A percentile compares a stretch with the other conserved stretches of the same genome.
phyloP scores from a whole-genome alignment of 2,888 invertebrate genomes.

The Phortica magna region DNA sequence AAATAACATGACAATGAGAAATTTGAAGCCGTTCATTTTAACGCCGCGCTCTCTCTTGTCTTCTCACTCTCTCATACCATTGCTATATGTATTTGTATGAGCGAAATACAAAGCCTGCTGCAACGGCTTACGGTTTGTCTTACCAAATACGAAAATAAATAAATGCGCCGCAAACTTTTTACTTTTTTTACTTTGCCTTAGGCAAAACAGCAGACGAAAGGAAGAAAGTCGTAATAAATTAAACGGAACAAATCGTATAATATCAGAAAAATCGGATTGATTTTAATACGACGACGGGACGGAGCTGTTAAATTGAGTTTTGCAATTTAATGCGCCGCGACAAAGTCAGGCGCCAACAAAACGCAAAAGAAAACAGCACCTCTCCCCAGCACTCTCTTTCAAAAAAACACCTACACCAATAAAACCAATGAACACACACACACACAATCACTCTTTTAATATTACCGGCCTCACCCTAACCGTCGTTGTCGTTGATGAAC shows the following conservation, averaged over 20 bases:
- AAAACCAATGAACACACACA: not conserved
- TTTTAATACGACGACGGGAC: not conserved
- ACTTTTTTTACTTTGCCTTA: conserved; percentile 5
- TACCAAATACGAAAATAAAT: not conserved
- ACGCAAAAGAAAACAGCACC: not conserved
- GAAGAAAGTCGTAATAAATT: not conserved
- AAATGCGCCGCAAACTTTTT: conserved; percentile 23
- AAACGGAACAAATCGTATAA: not conserved
- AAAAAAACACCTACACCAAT: not conserved
- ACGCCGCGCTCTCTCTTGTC: not conserved
- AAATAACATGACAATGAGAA: conserved; percentile 8
- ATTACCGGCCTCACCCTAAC: not conserved
- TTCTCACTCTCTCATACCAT: not conserved
- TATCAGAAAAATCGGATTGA: conserved; percentile 3
- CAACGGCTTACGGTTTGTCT: not conserved
- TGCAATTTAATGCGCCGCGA: conserved; percentile 29
- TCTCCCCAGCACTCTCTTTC: not conserved
- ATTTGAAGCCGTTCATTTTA: conserved; percentile 5
- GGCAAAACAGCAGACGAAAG: not conserved
- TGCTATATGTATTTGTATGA: too few relatives aligned
- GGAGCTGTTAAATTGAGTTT: conserved; percentile 4
- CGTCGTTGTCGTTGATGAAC: not conserved
- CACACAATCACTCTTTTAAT: not conserved
- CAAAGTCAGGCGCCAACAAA: not conserved
- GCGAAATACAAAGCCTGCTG: too few relatives aligned